These are phyloP conservation scores for Petroica traversi DNA, from an alignment of 2,113 vertebrate species.

Conservation along the genomic window DNA sequence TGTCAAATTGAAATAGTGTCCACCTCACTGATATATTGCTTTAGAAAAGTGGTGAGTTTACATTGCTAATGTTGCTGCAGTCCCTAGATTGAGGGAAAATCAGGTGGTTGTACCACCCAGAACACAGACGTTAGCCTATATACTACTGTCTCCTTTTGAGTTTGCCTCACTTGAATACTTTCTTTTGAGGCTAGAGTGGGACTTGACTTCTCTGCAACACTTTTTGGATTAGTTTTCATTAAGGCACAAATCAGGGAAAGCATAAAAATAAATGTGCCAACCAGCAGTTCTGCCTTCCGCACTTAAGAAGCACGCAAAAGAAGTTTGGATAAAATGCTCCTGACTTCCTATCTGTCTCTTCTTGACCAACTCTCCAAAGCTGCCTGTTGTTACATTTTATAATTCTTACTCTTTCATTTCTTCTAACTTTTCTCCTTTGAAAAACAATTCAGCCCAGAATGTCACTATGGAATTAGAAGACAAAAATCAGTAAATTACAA, in stretches of 20 bases:
- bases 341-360: background rate
- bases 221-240: background rate
- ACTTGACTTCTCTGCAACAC: background rate
- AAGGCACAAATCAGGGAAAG: constrained; percentile 35
- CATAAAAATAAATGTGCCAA: background rate
- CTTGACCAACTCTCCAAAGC: background rate
- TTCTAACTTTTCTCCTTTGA: background rate
- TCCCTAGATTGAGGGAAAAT: background rate
- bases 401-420: background rate
- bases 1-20: background rate
- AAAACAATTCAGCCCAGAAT: background rate
- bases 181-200: background rate
- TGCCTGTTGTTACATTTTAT: background rate
- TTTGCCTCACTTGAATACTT: background rate
- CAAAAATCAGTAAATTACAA: background rate
- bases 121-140: background rate
- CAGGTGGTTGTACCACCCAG: background rate
- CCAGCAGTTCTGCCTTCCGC: background rate
- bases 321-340: background rate
- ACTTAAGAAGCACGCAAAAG: background rate
- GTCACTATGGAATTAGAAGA: background rate
- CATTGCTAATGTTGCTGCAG: background rate
- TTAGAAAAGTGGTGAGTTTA: background rate
- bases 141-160: background rate
- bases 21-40: background rate